Percentiles rank a stretch among this genome's conserved stretches.
phyloP scores from a whole-genome alignment of 2,888 invertebrate genomes.

The Rhyacophila evoluta region DNA sequence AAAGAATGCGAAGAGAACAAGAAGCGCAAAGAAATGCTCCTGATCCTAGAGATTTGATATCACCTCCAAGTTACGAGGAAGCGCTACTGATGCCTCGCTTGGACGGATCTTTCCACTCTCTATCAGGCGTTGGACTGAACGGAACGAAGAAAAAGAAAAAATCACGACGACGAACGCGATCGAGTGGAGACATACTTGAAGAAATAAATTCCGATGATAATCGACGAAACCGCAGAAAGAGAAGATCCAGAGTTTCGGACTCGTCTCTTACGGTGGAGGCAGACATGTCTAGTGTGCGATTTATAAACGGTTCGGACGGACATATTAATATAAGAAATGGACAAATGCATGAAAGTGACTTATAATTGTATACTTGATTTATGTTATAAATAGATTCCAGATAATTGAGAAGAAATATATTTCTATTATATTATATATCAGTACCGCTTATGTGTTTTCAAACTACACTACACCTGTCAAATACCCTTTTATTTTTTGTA shows the following conservation, averaged over 20 bases:
- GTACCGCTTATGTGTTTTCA: no score
- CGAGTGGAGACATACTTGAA: slow-evolving; percentile 67
- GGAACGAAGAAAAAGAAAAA: slow-evolving; percentile 63
- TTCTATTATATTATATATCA: no score
- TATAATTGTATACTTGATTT: slow-evolving; percentile 58
- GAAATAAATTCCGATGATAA: slow-evolving; percentile 59
- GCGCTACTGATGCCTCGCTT: slow-evolving; percentile 81
- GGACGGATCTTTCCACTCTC: slow-evolving; percentile 72
- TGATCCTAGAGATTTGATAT: slow-evolving; percentile 76
- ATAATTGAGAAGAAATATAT: no score
- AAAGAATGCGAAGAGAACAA: slow-evolving; percentile 68
- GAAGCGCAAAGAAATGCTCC: slow-evolving; percentile 73
- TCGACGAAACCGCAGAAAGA: slow-evolving; percentile 20
- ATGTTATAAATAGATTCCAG: no score
- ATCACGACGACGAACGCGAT: slow-evolving; percentile 68
- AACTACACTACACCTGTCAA: no score
- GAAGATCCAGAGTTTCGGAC: neutral
- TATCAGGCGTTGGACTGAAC: slow-evolving; percentile 65
- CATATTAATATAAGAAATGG: slow-evolving; percentile 31
- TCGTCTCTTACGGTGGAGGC: slow-evolving; percentile 61
- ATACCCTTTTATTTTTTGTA: no score
- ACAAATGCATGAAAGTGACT: slow-evolving; percentile 63
- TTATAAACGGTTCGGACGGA: slow-evolving; percentile 41
- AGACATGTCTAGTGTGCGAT: slow-evolving; percentile 49
- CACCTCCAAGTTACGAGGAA: slow-evolving; percentile 82